Evolutionary conservation across 2,113 vertebrate species (phyloP), one percentile per base, ranked within the genome.

Genomic region (Cervus canadensis): DNA sequence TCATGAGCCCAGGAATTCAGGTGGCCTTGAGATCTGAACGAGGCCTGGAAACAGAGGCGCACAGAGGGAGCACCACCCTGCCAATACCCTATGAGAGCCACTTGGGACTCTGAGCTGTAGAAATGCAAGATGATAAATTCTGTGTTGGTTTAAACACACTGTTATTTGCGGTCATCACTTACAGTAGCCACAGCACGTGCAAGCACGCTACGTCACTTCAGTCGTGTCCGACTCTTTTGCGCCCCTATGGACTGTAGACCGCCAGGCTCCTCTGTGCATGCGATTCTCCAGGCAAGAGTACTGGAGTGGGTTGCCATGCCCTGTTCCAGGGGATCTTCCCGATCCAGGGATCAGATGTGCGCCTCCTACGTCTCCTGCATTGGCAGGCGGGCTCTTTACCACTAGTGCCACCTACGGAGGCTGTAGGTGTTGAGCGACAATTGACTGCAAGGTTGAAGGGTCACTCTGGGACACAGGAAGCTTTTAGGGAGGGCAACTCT

Each of bases 121-220:
- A 50, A 19, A 54, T 28, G 7, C 56, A 2, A 48, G 56, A 54
- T 0, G 14, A 25, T 52, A 2, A 9, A 36, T 71, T 36, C 0
- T 62, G 43, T 19, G 5, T 9, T 81, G 45, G n/a, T 88, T 50
- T 52, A 50, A 81, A 8, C 86, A 17, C 5, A 12, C 11, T 81
- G 43, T 48, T 23, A 0, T 54, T 21, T 23, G 25, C 6, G 28
- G 59, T 5, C 14, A 6, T 52, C 64, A 33, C 15, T 26, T 2
- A 30, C 5, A 62, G 30, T 7, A 54, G 57, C 43, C 5, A 26
- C 0, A 11, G 43, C 25, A 48, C 7, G 0, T 23, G n/a, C 19
- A 74, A 71, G n/a, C 4, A 36, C 17, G 19, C n/a, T 71, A 36
- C 6, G 67, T 74, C 67, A 40, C 19, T 74, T 74, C n/a, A 74